A percentile compares a stretch with the other conserved stretches of the same genome.
Conservation (phyloP, 2,113 vertebrate species). For the Hypomesus transpacificus region DNA sequence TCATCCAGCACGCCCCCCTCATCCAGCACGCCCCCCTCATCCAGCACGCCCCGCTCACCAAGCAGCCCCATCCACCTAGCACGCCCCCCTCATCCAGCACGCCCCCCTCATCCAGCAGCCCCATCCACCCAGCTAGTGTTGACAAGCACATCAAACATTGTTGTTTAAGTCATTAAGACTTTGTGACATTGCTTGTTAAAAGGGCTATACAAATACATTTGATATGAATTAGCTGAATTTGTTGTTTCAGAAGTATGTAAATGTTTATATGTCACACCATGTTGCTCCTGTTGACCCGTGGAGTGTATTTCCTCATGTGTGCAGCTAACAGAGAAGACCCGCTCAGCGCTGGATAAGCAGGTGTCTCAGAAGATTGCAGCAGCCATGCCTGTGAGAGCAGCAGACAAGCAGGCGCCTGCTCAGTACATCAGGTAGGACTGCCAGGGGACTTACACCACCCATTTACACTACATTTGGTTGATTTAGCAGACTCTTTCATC, state of each 20-base stretch:
- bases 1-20: not conserved
- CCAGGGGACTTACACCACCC: not conserved
- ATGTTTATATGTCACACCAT: not conserved
- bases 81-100: not conserved
- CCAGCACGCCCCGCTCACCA: too few species aligned
- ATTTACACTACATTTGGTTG: not conserved
- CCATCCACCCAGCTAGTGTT: not conserved
- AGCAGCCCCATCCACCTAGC: not conserved
- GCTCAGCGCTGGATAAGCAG: conserved; percentile 88
- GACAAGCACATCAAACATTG: too few species aligned
- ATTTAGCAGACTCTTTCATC: not conserved
- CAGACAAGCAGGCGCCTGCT: conserved; percentile 94
- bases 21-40: not conserved
- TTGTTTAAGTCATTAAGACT: too few species aligned
- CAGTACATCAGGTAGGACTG: conserved; percentile 91
- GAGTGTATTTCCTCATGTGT: conserved; percentile 43
- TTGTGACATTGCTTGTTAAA: too few species aligned
- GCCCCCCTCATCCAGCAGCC: not conserved
- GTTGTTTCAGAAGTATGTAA: too few species aligned
- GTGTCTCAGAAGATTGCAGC: conserved; percentile 97
- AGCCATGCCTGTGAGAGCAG: conserved; percentile 98
- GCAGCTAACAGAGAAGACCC: conserved; percentile 96
- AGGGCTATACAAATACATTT: too few species aligned
- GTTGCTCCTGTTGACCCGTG: not conserved
- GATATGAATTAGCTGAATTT: too few species aligned